These are phyloP conservation scores for Galagoides demidoff DNA, from an alignment of 2,797 vertebrate genomes.

Conservation along the genomic window DNA sequence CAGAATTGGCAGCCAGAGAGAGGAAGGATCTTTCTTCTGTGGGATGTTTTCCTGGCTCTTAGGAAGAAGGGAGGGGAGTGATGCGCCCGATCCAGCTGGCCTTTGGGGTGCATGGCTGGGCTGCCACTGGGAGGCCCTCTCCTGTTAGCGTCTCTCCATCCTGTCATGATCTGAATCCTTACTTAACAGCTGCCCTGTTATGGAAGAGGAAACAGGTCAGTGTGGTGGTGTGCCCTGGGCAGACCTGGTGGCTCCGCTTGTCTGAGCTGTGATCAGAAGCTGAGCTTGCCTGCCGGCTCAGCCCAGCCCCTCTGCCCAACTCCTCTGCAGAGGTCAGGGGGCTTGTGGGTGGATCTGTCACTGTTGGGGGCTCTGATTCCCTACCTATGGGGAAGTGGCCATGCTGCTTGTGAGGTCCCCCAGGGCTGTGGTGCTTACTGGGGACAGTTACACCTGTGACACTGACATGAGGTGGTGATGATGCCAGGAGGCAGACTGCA, in stretches of 20 bases:
- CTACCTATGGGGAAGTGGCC: background rate
- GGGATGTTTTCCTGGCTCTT: background rate
- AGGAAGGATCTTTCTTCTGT: background rate
- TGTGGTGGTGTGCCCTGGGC: background rate
- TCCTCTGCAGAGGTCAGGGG: accelerated
- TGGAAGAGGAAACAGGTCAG: background rate
- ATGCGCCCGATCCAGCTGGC: background rate
- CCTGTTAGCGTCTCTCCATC: too few species aligned
- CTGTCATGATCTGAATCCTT: background rate
- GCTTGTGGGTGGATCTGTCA: background rate
- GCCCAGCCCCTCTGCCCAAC: accelerated
- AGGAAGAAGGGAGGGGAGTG: background rate
- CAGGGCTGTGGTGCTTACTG: background rate
- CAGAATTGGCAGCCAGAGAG: slow-evolving; percentile 30
- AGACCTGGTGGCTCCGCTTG: background rate
- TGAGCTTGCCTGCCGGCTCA: background rate
- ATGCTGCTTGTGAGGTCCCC: accelerated
- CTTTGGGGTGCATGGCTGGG: background rate
- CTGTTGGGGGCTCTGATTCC: background rate
- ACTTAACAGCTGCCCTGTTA: background rate
- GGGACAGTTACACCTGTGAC: background rate
- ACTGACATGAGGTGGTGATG: background rate
- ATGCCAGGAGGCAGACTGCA: background rate
- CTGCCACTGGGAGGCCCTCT: background rate
- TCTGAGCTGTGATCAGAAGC: background rate